These are phyloP conservation scores for Sebastes ruberrimus DNA, from an alignment of 2,797 vertebrate species.

Conservation along the genomic window DNA sequence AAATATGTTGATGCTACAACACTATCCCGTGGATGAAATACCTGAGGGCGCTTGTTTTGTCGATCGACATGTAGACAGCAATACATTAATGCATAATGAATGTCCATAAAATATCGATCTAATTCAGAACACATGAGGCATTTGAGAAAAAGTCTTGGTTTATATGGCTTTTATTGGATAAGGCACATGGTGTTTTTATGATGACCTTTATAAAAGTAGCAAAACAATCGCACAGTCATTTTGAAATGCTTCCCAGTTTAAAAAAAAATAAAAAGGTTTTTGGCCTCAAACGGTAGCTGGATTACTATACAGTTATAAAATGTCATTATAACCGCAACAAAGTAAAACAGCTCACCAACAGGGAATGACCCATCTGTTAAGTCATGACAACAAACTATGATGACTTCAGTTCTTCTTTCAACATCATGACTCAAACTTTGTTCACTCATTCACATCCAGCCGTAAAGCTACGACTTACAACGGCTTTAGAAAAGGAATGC, in stretches of 20 bases:
- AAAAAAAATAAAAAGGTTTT: neutral
- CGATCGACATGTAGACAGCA: neutral
- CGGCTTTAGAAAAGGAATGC: neutral
- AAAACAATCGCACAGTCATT: neutral
- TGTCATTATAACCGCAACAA: neutral
- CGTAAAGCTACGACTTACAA: neutral
- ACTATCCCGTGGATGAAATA: conserved; percentile 21
- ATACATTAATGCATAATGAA: neutral
- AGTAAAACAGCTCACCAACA: neutral
- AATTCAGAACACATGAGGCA: neutral
- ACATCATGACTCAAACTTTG: neutral
- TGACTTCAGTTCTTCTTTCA: neutral
- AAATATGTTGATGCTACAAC: neutral
- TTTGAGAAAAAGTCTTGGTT: neutral
- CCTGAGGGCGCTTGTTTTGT: neutral
- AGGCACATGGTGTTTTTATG: neutral
- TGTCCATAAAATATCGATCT: neutral
- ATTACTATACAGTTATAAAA: neutral
- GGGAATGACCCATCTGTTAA: neutral
- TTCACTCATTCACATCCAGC: neutral
- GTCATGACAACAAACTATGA: neutral
- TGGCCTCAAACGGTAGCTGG: neutral
- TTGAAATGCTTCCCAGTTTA: neutral
- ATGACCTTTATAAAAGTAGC: neutral
- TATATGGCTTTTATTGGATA: conserved; percentile 15